Evolutionary conservation across 2,113 vertebrate species (phyloP), one percentile per base, ranked within the genome.

Genomic region (Vulpes vulpes): DNA sequence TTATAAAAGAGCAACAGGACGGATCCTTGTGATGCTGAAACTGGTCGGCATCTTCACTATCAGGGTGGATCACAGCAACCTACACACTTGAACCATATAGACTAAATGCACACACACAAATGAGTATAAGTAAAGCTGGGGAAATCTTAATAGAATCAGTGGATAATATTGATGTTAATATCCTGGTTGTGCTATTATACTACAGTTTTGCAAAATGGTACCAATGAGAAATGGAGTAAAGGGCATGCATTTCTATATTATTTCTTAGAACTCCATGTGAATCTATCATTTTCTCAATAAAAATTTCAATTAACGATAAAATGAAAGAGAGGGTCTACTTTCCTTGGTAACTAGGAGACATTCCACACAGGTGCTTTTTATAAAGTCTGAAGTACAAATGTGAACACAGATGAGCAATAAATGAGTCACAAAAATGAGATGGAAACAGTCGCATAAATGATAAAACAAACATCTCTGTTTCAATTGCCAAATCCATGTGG

Each of bases 281-380:
- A 85, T 85, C 69, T 90, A 83, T 25, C 86, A 49, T 89, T 30
- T 85, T 60, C 57, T 89, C 91, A 88, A 69, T 89, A 94, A 88
- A 95, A 90, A 55, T 32, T 79, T 74, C 76, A 67, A 87, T 87
- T 69, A 83, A 22, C 59, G 89, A 81, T 83, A 71, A 87, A 81
- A 94, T 49, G 16, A 89, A 49, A 78, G 32, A 80, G 43, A 69
- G 3, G 1, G 2, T 78, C 15, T 19, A 90, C 35, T 64, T 88
- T 84, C 62, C 67, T 84, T 60, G 64, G n/a, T 87, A 80, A 96
- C 69, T 49, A 85, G 38, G 67, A 88, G 65, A 93, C 27, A 57
- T n/a, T 94, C 43, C 81, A 93, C 16, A 51, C 59, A 85, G 27
- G 35, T 83, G 49, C 35, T 57, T 76, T 89, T 84, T 30, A 90